phyloP scores from a whole-genome alignment of 2,888 invertebrate genomes.

The Drosophila hamatofila region DNA sequence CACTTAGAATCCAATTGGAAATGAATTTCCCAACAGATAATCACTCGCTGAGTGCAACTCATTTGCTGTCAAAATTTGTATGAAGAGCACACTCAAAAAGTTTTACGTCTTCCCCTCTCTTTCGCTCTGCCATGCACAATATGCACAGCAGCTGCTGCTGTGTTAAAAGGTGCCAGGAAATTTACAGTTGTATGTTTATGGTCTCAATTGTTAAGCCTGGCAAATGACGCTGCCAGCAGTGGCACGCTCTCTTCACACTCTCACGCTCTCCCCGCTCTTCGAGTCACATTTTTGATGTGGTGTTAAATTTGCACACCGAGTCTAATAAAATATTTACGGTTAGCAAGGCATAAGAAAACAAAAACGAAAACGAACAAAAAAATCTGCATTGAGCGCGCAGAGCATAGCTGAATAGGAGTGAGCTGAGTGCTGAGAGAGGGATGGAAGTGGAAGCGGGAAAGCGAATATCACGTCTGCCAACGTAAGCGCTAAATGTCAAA shows the following conservation, averaged over 20 bases:
- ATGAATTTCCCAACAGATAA: background rate
- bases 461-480: constrained; percentile 59
- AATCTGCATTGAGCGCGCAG: constrained; percentile 1
- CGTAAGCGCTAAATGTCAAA: constrained; percentile 65
- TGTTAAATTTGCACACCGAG: constrained; percentile 54
- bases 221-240: constrained; percentile 42
- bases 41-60: constrained; percentile 1
- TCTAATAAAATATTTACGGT: constrained; percentile 74
- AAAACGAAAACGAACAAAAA: constrained; percentile 5
- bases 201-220: constrained; percentile 47
- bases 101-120: background rate
- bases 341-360: constrained; percentile 36
- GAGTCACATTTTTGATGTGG: constrained; percentile 24
- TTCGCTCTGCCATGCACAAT: background rate
- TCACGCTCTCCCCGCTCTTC: constrained; percentile 8
- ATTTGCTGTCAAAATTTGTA: background rate
- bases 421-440: background rate
- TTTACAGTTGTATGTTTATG: constrained; percentile 54
- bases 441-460: background rate
- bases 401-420: background rate
- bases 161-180: constrained; percentile 16
- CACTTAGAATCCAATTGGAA: constrained; percentile 5
- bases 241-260: constrained; percentile 20
- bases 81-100: background rate
- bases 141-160: background rate